Conservation (phyloP, 2,888 invertebrate genomes). For the Dryobota labecula region DNA sequence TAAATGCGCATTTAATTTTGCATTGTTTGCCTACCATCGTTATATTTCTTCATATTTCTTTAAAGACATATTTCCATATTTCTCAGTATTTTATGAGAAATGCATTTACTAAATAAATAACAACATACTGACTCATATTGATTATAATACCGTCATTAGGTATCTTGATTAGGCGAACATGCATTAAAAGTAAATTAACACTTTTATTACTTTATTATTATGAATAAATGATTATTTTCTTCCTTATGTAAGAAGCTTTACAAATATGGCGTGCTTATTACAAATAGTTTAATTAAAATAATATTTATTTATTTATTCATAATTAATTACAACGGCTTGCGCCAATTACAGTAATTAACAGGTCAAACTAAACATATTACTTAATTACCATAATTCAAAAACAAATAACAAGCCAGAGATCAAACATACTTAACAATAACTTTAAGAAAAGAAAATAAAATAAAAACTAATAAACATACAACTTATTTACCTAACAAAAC, state of each 20-base stretch:
- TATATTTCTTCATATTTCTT: neutral
- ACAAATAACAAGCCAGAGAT: no score
- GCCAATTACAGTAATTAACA: no score
- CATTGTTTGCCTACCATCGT: conserved; percentile 1
- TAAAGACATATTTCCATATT: neutral
- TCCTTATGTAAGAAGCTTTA: conserved; percentile 4
- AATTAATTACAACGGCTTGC: no score
- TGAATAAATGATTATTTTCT: conserved; percentile 14
- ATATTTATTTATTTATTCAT: no score
- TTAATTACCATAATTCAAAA: no score
- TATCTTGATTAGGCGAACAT: conserved; percentile 23
- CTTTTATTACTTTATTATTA: conserved; percentile 1
- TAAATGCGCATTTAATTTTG: neutral
- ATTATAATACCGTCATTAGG: conserved; percentile 3
- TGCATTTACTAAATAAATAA: conserved; percentile 31
- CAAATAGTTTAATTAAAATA: conserved; percentile 1
- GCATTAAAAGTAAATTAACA: conserved; percentile 39
- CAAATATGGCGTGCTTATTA: neutral
- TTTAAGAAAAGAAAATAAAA: no score
- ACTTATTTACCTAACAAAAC: no score
- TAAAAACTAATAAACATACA: no score
- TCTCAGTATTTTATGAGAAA: conserved; percentile 32
- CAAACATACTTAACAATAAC: no score
- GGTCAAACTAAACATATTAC: no score
- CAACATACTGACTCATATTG: conserved; percentile 29